These are phyloP conservation scores for Myrmecobius fasciatus DNA, from an alignment of 2,113 vertebrate species.

Conservation along the genomic window DNA sequence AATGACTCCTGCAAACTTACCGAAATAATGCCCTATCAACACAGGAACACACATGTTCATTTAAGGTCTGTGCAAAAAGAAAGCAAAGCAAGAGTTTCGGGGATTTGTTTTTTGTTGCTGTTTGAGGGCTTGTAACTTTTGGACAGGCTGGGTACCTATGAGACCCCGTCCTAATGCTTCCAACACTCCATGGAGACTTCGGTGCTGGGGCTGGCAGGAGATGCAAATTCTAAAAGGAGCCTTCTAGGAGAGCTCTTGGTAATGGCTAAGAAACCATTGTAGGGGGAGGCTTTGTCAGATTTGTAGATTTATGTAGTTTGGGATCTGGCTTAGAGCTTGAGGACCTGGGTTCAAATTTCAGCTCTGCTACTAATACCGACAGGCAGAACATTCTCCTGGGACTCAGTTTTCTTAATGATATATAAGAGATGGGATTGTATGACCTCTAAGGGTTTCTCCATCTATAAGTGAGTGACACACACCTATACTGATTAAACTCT, in stretches of 20 bases:
- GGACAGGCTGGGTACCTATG: neutral
- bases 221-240: neutral
- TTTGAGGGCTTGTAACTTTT: constrained; percentile 12
- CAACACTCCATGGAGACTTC: neutral
- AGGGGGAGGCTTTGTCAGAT: constrained; percentile 32
- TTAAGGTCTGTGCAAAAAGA: neutral
- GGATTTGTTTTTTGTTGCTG: neutral
- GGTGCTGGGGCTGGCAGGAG: neutral
- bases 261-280: constrained; percentile 13
- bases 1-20: neutral
- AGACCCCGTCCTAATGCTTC: neutral
- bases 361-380: neutral
- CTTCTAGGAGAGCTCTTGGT: neutral
- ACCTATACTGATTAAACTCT: neutral
- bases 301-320: neutral
- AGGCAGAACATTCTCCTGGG: neutral
- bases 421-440: neutral
- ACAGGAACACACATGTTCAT: neutral
- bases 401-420: neutral
- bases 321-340: neutral
- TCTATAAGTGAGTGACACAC: neutral
- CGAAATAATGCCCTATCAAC: neutral
- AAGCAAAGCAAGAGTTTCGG: neutral
- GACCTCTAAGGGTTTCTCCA: neutral
- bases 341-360: neutral